Conservation (phyloP, 2,113 vertebrate species). For the Cathartes aura region DNA sequence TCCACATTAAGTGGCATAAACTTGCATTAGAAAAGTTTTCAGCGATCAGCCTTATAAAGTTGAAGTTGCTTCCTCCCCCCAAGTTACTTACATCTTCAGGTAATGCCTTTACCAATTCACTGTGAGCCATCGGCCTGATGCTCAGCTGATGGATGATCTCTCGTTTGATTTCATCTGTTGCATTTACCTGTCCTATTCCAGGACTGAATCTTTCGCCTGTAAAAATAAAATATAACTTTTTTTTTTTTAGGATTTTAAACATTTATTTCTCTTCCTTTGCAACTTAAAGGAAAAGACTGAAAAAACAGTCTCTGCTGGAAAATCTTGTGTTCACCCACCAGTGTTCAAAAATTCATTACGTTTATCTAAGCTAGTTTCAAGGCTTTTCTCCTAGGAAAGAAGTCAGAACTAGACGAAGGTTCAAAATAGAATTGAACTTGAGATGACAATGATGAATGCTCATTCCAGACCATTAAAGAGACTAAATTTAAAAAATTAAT, state of each 20-base stretch:
- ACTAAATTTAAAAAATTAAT: not conserved
- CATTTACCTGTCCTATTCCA: constrained; percentile 89
- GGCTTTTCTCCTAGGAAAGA: not conserved
- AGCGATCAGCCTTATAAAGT: not conserved
- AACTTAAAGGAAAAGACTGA: not conserved
- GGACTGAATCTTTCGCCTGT: constrained; percentile 91
- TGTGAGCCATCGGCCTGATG: constrained; percentile 96
- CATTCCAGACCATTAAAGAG: not conserved
- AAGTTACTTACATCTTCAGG: constrained; percentile 92
- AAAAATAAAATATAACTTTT: not conserved
- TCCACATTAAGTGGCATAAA: not conserved
- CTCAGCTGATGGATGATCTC: constrained; percentile 97
- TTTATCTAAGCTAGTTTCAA: not conserved
- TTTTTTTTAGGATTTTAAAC: not conserved
- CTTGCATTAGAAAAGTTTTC: not conserved
- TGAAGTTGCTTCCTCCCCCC: not conserved
- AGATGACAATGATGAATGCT: not conserved
- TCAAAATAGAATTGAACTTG: not conserved
- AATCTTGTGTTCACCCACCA: not conserved
- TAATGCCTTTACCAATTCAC: constrained; percentile 93
- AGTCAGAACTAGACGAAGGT: not conserved
- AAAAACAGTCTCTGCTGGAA: not conserved
- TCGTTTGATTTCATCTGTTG: constrained; percentile 89
- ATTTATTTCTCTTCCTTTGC: not conserved
- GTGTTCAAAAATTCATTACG: not conserved